Base-by-base conservation (phyloP, 2,113 vertebrate species). In the Candoia aspera region DNA sequence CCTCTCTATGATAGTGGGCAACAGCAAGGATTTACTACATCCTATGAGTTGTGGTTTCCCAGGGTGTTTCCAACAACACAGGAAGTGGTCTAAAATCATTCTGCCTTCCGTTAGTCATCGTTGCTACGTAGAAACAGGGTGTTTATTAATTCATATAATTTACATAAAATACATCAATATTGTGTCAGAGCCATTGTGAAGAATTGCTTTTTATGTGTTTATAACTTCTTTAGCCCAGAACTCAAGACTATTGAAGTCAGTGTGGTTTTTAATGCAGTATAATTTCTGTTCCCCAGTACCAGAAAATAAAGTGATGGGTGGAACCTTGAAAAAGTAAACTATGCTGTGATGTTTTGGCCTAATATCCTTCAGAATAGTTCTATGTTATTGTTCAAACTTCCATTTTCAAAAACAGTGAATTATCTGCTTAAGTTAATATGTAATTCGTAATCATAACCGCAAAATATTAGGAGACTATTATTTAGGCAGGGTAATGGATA, bases 1-100 rank as follows among this genome's bases (percentile, higher is more conserved):
- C 90, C 59, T 29, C 90, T 58, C 91, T 37, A 23, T 42, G 86
- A 21, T 84, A 79, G 33, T 79, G 68, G 68, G 86, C 91, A 93
- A n/a, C 15, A 79, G 17, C 89, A 53, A 68, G 88, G 92, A 87
- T 94, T 91, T 90, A 42, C 84, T 60, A 49, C 88, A 91, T 90
- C 57, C 92, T 95, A n/a, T 53, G 86, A 49, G 92, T 33, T 94
- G 49, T 93, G 93, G 60, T 90, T 84, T 84, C 2, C 17, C 68
- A 95, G 90, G 13, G 93, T 9, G 0, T 91, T 91, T 93, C 62
- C 73, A 84, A 15, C 93, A 87, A 89, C 37, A 93, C 42, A 96
- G 91, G 93, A 96, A 94, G 88, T 19, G 29, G 86, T 90, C 90
- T 91, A 79, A 91, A 93, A 68, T 29, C 54, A 2, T 3, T 93